phyloP scores from a whole-genome alignment of 2,113 vertebrate species.

The Thamnophis sirtalis region DNA sequence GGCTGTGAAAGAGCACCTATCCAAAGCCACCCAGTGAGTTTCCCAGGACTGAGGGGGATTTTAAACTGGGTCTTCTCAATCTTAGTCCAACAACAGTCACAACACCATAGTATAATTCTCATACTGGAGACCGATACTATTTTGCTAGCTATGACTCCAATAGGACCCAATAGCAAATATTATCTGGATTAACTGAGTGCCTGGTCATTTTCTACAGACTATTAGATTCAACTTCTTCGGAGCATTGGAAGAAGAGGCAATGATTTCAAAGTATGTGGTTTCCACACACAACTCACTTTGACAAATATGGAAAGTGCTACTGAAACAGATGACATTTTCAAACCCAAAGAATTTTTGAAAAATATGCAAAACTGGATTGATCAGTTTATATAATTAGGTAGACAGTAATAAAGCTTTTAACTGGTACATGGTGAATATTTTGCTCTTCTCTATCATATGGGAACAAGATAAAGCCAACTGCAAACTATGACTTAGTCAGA shows the following conservation, averaged over 20 bases:
- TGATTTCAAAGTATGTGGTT: background rate
- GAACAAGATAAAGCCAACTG: background rate
- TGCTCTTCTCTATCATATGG: background rate
- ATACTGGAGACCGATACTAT: background rate
- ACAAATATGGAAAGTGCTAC: background rate
- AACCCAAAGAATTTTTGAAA: background rate
- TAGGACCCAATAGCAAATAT: background rate
- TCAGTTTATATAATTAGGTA: background rate
- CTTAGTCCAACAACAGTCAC: background rate
- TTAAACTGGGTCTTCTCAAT: background rate
- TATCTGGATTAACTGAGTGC: background rate
- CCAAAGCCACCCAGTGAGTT: background rate
- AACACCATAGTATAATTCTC: background rate
- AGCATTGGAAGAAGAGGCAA: background rate
- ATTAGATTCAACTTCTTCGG: background rate
- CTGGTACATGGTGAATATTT: background rate
- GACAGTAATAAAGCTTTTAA: background rate
- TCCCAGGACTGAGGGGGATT: background rate
- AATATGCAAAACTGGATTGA: background rate
- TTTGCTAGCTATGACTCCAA: background rate
- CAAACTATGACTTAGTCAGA: background rate
- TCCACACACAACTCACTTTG: background rate
- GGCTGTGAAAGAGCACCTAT: background rate
- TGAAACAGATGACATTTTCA: background rate
- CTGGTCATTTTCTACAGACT: background rate